Conservation (phyloP, 2,888 invertebrate genomes). For the Thereva unica region DNA sequence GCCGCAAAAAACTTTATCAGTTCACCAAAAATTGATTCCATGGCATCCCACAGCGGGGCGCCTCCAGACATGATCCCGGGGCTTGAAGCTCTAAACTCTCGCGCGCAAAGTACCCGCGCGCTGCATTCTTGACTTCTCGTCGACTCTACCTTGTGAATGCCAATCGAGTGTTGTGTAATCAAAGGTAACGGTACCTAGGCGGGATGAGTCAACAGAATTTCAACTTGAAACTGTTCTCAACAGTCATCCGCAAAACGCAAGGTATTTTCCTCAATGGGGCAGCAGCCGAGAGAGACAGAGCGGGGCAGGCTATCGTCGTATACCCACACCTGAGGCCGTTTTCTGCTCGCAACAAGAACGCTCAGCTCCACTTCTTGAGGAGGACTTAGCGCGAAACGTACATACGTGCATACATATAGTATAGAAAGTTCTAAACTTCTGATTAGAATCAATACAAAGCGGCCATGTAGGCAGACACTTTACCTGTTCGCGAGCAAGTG, state of each 20-base stretch:
- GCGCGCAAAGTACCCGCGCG: conserved; percentile 7
- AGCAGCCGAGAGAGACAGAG: background rate
- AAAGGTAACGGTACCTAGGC: conserved; percentile 38
- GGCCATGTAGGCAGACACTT: conserved; percentile 25
- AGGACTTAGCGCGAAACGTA: background rate
- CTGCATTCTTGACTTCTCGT: conserved; percentile 4
- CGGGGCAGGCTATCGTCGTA: background rate
- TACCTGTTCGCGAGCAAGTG: conserved; percentile 6
- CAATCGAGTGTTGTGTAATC: conserved; percentile 37
- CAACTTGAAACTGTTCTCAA: conserved; percentile 27
- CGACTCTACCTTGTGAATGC: conserved; percentile 31
- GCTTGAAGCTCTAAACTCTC: conserved; percentile 1
- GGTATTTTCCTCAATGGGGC: conserved; percentile 19
- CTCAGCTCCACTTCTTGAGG: conserved; percentile 7
- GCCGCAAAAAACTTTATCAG: conserved; percentile 22
- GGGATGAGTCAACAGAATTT: conserved; percentile 39
- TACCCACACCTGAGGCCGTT: conserved; percentile 13
- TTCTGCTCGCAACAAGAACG: background rate
- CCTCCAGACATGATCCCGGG: conserved; percentile 17
- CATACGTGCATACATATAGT: too few relatives aligned
- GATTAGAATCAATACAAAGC: conserved; percentile 28
- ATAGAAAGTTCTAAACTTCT: conserved; percentile 9
- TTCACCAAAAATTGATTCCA: conserved; percentile 32
- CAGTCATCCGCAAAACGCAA: conserved; percentile 9
- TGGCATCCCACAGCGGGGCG: conserved; percentile 20